Conservation (phyloP, 2,797 vertebrate genomes). For the Acrocephalus scirpaceus region DNA sequence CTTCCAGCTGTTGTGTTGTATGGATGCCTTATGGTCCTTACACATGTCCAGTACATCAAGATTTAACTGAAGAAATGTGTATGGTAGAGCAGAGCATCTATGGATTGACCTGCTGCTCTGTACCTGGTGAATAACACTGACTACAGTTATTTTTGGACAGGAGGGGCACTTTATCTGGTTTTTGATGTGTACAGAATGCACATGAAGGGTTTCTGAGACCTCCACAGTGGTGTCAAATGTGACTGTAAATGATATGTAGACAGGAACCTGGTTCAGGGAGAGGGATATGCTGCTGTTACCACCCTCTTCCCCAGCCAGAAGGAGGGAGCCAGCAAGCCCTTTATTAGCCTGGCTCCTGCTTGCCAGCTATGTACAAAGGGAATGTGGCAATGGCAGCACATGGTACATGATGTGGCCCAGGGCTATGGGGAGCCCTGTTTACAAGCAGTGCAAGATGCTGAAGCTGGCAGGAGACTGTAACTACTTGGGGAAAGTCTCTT, state of each 20-base stretch:
- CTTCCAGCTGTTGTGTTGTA: neutral
- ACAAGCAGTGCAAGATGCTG: neutral
- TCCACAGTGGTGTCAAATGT: neutral
- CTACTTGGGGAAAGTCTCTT: neutral
- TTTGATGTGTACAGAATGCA: neutral
- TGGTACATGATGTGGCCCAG: neutral
- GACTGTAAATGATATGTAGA: rapidly evolving
- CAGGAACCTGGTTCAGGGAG: rapidly evolving
- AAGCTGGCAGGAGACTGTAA: neutral
- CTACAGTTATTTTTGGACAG: neutral
- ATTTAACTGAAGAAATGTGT: neutral
- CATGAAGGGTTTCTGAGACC: neutral
- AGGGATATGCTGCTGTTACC: rapidly evolving
- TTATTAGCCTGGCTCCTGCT: neutral
- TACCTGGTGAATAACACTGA: neutral
- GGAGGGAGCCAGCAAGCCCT: neutral
- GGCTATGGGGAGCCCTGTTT: neutral
- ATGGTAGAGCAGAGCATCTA: neutral
- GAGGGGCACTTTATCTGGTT: neutral
- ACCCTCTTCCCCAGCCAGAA: neutral
- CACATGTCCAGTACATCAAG: neutral
- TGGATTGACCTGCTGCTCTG: neutral
- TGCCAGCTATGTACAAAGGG: neutral
- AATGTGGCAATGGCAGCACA: rapidly evolving
- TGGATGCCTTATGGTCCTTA: neutral